Base-by-base conservation (phyloP, 2,113 vertebrate species). In the Xenotilapia caudafasciata region DNA sequence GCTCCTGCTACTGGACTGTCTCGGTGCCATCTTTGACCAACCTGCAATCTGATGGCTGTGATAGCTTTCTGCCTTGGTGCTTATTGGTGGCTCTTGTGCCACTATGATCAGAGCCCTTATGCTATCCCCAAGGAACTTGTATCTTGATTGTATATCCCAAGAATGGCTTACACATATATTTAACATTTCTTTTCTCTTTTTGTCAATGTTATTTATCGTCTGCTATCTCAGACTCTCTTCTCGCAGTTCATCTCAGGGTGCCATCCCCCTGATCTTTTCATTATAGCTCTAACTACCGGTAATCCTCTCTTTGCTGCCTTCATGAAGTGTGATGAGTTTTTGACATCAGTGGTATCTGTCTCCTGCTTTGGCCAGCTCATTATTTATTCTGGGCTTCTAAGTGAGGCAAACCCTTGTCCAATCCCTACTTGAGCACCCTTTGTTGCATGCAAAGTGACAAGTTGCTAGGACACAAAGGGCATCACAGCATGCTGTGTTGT, bases 1-100 rank as follows among this genome's bases (percentile, higher is more conserved):
- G 58, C 58, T 42, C 35, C 35, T 70, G 65, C 3, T 42, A 0
- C 65, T 0, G 35, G 12, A 70, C 65, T 23, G 35, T 70, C n/a
- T 42, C 38, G 1, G 38, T 23, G 12, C n/a, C n/a, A 42, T 70
- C 12, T 42, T 23, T 70, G 38, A 23, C n/a, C 38, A 42, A 23
- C 65, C 65, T 23, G 7, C 65, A 42, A 23, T 40, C 12, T 70
- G 35, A 23, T 70, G 38, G 68, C 68, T 73, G 21, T 45, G 1
- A 23, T 45, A 73, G 21, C 38, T 26, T 45, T 42, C 68, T 73
- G 21, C 13, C 68, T 45, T 17, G 0, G 38, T 73, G 38, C 60
- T 65, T 38, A 65, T 65, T 0, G 10, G 6, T 65, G 60, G 38
- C 15, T 73, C 8, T 45, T 0, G 12, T 42, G 68, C 68, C 21